Evolutionary conservation across 2,888 invertebrate genomes (phyloP).

Genomic region (Matsumyia berberina): DNA sequence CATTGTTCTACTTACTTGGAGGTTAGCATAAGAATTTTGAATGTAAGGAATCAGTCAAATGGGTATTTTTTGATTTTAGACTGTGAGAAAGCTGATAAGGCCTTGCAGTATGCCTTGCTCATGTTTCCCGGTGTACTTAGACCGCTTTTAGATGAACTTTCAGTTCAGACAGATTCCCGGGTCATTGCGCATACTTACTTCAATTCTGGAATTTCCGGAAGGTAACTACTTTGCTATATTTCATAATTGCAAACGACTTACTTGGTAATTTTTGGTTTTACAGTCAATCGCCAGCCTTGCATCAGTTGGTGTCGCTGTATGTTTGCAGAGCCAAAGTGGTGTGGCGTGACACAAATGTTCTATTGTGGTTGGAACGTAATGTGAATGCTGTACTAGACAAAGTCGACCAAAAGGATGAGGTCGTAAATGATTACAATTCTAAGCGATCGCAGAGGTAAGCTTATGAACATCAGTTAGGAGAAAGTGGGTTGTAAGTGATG

Average conservation of each 20-base stretch:
- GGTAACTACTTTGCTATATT: conserved; percentile 76
- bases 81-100: conserved; percentile 85
- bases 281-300: conserved; percentile 87
- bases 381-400: conserved; percentile 88
- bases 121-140: conserved; percentile 92
- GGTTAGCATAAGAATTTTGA: conserved; percentile 77
- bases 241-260: conserved; percentile 25
- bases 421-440: conserved; percentile 86
- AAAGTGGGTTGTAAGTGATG: no score
- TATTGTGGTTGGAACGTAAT: conserved; percentile 91
- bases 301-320: conserved; percentile 90
- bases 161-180: conserved; percentile 88
- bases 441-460: conserved; percentile 86
- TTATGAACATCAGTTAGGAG: no score
- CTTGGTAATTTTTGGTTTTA: conserved; percentile 19
- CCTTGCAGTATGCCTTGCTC: conserved; percentile 90
- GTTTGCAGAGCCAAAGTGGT: conserved; percentile 89
- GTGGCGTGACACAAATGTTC: conserved; percentile 91
- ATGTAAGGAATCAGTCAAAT: neutral
- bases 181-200: conserved; percentile 86
- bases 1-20: conserved; percentile 87
- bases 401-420: conserved; percentile 87
- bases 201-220: conserved; percentile 81
- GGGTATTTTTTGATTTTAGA: conserved; percentile 78
- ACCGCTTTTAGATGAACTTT: conserved; percentile 90